Base-by-base conservation (phyloP, 1,140 invertebrate species). In the Brachionus angularis region DNA sequence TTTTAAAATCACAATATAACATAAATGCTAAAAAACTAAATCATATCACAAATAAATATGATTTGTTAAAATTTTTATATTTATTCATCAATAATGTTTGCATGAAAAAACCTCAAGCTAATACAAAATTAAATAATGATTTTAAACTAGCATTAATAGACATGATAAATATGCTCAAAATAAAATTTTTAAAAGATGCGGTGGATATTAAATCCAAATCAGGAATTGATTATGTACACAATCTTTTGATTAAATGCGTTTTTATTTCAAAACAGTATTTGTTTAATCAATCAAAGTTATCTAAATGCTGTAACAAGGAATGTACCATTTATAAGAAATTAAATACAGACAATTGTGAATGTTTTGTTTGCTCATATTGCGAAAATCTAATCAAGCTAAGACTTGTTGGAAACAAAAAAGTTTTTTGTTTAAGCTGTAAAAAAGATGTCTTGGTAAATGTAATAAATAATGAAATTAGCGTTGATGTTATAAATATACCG, bases 201-300 rank as follows among this genome's bases (percentile, higher is more conserved):
- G 36, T 58, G 3, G 18, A 58, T 58, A 39, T 58, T 58, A 42
- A 14, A 2, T 39, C 12, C 8, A 16, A n/a, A 12, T 1, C 21
- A 23, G 23, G 33, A 36, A 58, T 58, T 27, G 34, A 58, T 25
- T 39, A 23, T 3, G 36, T 58, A 39, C 5, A 39, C 39, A 34
- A 58, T 14, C 39, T 58, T 58, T 42, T 58, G 33, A 10, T 39
- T 23, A 36, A 14, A 36, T 58, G 53, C 39, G 53, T 58, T 8
- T 4, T 23, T 5, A 58, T 25, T 12, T 31, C 33, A 10, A 25
- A 18, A 29, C 21, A 4, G 8, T 5, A 23, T 8, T 58, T 16
- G 5, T 58, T 58, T 23, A 39, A 39, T 4, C 33, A 58, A 58
- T 58, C 33, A 21, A 58, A 34, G 10, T 7, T 39, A 23, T 42